Evolutionary conservation across 2,797 vertebrate species (phyloP).

Genomic region (Phrynocephalus forsythii): DNA sequence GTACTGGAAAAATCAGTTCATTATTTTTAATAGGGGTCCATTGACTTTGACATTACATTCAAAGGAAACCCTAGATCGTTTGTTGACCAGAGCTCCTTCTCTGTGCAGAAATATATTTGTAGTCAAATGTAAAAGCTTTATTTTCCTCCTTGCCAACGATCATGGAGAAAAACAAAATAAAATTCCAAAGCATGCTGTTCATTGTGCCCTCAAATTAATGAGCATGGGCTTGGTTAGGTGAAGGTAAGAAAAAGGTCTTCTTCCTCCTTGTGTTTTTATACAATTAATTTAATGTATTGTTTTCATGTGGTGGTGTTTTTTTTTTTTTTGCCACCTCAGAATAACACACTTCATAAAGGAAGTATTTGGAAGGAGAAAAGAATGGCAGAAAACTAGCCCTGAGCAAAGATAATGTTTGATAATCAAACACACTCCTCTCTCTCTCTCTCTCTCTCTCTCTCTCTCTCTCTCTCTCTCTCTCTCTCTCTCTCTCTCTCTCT

Average conservation of each 20-base stretch:
- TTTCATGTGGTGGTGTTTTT: not conserved
- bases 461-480: too few species aligned
- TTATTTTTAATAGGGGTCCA: not conserved
- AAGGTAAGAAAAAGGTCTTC: not conserved
- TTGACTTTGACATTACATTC: not conserved
- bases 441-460: too few species aligned
- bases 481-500: too few species aligned
- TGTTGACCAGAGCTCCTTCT: not conserved
- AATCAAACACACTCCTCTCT: not conserved
- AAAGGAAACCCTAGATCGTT: not conserved
- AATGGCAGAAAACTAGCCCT: fast-evolving
- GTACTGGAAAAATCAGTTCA: not conserved
- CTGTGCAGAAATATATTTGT: too few species aligned
- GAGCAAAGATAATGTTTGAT: not conserved
- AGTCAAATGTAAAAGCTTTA: too few species aligned
- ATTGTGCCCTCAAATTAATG: not conserved
- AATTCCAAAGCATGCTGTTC: not conserved
- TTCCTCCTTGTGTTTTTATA: not conserved
- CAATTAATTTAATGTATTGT: not conserved
- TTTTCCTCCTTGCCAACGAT: too few species aligned
- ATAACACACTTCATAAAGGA: too few species aligned
- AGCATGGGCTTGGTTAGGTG: not conserved
- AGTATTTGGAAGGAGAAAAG: not conserved
- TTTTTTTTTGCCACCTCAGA: not conserved
- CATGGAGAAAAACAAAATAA: too few species aligned